Conservation (phyloP, 2,888 invertebrate species). For the Spodoptera littoralis region DNA sequence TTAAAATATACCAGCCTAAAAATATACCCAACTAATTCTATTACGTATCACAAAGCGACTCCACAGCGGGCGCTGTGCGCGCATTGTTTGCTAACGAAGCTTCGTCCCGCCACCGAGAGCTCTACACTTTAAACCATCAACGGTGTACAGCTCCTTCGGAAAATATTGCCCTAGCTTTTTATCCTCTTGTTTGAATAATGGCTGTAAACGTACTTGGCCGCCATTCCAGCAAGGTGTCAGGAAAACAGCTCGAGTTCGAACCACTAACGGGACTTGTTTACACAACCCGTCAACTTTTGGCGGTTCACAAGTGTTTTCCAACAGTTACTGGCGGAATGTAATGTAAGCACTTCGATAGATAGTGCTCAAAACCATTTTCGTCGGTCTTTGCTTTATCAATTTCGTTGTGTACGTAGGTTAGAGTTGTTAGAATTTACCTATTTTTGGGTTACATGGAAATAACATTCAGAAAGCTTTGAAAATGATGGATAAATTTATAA, state of each 20-base stretch:
- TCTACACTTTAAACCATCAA: constrained; percentile 88
- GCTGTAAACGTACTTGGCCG: constrained; percentile 85
- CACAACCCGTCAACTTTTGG: constrained; percentile 84
- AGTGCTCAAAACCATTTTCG: constrained; percentile 71
- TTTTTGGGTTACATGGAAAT: constrained; percentile 2
- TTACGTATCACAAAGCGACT: constrained; percentile 13
- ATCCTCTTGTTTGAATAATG: constrained; percentile 89
- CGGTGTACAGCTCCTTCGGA: constrained; percentile 84
- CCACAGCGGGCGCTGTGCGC: constrained; percentile 45
- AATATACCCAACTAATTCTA: no score
- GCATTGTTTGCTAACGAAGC: constrained; percentile 88
- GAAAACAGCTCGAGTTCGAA: constrained; percentile 82
- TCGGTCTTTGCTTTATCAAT: constrained; percentile 62
- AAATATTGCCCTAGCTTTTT: constrained; percentile 88
- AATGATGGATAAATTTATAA: no score
- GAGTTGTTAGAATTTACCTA: constrained; percentile 1
- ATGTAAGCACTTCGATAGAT: constrained; percentile 83
- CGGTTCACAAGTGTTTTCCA: constrained; percentile 81
- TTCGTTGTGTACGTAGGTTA: constrained; percentile 38
- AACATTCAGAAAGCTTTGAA: no score
- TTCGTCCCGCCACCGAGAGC: constrained; percentile 80
- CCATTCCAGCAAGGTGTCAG: constrained; percentile 86
- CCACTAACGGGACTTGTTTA: constrained; percentile 87
- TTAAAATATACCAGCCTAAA: no score
- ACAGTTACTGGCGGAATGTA: constrained; percentile 82